Percentiles rank a stretch among this genome's conserved stretches.
phyloP scores from a whole-genome alignment of 1,140 invertebrate genomes.

The Drosophila bifasciata region DNA sequence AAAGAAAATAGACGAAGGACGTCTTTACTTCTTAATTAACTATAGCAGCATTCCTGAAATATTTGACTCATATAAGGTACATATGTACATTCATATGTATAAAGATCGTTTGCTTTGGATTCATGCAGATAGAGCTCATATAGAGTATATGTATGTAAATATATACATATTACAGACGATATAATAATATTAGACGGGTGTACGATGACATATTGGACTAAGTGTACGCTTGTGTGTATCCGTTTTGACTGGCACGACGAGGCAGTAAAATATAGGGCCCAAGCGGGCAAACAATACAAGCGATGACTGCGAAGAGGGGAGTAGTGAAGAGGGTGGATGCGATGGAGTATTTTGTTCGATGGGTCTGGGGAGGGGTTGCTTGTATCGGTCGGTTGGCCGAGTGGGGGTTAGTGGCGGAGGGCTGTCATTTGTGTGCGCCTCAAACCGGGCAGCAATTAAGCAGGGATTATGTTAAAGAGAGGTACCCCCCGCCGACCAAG shows the following conservation, averaged over 20 bases:
- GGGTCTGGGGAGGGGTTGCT: background rate
- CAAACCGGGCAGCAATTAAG: conserved; percentile 56
- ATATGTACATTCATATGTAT: too few relatives aligned
- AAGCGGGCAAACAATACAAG: conserved; percentile 46
- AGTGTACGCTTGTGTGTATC: conserved; percentile 21
- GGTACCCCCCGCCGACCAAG: conserved; percentile 1
- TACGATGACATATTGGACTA: too few relatives aligned
- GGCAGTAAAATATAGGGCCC: conserved; percentile 61
- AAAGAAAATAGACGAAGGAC: too few relatives aligned
- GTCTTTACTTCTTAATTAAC: too few relatives aligned
- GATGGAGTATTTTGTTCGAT: background rate
- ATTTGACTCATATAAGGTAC: too few relatives aligned
- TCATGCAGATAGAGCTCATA: too few relatives aligned
- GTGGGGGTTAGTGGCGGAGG: conserved; percentile 33
- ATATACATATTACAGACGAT: too few relatives aligned
- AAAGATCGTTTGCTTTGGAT: too few relatives aligned
- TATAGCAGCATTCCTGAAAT: too few relatives aligned
- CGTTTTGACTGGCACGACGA: conserved; percentile 41
- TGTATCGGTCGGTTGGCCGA: conserved; percentile 22
- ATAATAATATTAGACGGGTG: too few relatives aligned
- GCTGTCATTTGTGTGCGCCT: conserved; percentile 38
- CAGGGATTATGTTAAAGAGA: conserved; percentile 51
- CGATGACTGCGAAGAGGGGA: conserved; percentile 13
- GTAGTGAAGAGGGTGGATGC: background rate
- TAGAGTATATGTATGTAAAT: too few relatives aligned